phyloP scores from a whole-genome alignment of 1,140 invertebrate species.

The Drosophila sp. region DNA sequence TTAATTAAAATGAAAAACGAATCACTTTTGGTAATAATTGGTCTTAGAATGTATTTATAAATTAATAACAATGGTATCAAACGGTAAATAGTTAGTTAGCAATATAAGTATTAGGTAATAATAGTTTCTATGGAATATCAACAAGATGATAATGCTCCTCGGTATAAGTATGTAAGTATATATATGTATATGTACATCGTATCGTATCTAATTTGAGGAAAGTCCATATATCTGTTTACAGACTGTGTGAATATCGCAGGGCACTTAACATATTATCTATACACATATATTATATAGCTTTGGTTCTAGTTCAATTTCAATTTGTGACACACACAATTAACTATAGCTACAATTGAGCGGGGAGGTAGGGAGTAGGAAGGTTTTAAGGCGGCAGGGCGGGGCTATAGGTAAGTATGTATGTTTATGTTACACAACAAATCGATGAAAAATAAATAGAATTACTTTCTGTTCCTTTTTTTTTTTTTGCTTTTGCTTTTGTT shows the following conservation, averaged over 20 bases:
- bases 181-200: conserved; percentile 57
- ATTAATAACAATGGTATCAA: conserved; percentile 69
- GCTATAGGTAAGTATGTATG: no score
- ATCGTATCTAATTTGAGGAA: conserved; percentile 36
- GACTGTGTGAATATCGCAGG: conserved; percentile 63
- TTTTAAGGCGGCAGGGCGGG: neutral
- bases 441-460: conserved; percentile 33
- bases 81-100: conserved; percentile 11
- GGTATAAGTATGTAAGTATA: conserved; percentile 34
- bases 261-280: conserved; percentile 43
- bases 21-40: conserved; percentile 45
- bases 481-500: neutral
- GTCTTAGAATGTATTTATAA: conserved; percentile 72
- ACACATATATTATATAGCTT: conserved; percentile 59
- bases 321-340: conserved; percentile 43
- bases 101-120: conserved; percentile 27
- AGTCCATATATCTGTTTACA: conserved; percentile 19
- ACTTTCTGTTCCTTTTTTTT: neutral
- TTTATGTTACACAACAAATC: conserved; percentile 11
- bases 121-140: conserved; percentile 54
- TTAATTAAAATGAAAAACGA: conserved; percentile 36
- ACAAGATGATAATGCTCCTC: conserved; percentile 28
- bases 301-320: conserved; percentile 61
- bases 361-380: neutral
- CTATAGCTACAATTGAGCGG: conserved; percentile 38